phyloP scores from a whole-genome alignment of 2,797 vertebrate genomes.

The Onychomys leucogaster region DNA sequence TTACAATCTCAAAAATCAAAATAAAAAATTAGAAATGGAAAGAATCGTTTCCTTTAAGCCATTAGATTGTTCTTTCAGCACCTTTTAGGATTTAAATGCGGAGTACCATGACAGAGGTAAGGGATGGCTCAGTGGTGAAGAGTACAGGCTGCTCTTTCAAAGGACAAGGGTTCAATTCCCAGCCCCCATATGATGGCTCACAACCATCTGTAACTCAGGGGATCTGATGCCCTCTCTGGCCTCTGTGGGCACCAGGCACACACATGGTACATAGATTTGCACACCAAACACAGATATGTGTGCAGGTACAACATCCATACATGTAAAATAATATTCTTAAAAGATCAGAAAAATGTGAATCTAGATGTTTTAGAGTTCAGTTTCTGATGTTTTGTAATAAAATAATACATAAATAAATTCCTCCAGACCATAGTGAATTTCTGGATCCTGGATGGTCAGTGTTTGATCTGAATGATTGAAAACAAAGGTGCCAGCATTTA shows the following conservation, averaged over 20 bases:
- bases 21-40: neutral
- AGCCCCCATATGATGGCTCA: neutral
- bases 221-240: neutral
- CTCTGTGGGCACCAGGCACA: neutral
- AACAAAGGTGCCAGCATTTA: neutral
- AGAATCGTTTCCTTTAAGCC: neutral
- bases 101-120: neutral
- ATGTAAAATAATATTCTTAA: neutral
- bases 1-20: neutral
- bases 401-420: neutral
- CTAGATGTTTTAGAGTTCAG: neutral
- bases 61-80: neutral
- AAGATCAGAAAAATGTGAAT: neutral
- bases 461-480: neutral
- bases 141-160: neutral
- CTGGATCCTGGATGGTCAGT: neutral
- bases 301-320: neutral
- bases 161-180: neutral
- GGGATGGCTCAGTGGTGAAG: neutral
- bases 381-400: constrained; percentile 26
- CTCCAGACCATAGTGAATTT: neutral
- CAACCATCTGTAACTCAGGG: neutral
- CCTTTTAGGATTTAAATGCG: neutral
- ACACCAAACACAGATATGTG: neutral
- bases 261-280: neutral